Evolutionary conservation across 1,140 invertebrate genomes (phyloP).

Genomic region (Drosophila simulans): DNA sequence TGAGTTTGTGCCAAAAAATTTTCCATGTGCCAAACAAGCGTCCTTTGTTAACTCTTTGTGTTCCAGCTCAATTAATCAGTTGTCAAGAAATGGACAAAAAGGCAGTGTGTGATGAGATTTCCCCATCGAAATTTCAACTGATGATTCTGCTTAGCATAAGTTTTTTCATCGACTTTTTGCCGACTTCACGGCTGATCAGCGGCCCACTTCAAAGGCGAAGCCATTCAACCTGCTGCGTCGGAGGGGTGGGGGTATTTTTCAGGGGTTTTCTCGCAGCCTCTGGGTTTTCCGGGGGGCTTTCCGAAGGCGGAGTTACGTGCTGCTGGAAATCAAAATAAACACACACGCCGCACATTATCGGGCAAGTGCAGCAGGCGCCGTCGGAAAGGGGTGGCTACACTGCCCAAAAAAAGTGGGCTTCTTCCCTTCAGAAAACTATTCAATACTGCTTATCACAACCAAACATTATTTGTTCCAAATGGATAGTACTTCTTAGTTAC

Average conservation of each 20-base stretch:
- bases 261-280: not conserved
- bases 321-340: conserved; percentile 73
- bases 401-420: not conserved
- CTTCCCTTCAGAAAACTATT: not conserved
- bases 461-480: no score
- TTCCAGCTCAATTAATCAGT: conserved; percentile 32
- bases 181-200: conserved; percentile 15
- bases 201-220: conserved; percentile 35
- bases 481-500: no score
- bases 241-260: no score
- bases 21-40: conserved; percentile 16
- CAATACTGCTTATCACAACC: no score
- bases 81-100: conserved; percentile 8
- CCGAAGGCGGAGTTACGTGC: conserved; percentile 19
- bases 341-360: conserved; percentile 75
- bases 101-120: conserved; percentile 9
- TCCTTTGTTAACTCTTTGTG: conserved; percentile 2
- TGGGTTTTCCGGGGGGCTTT: conserved; percentile 4
- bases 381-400: conserved; percentile 21
- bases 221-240: conserved; percentile 23
- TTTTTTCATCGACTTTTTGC: conserved; percentile 4
- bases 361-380: conserved; percentile 66
- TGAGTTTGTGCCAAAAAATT: conserved; percentile 29
- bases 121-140: conserved; percentile 10
- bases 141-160: conserved; percentile 35